A percentile compares a stretch with the other conserved stretches of the same genome.
These are phyloP conservation scores for Sigmodon hispidus DNA, from an alignment of 2,113 vertebrate species.

Conservation along the genomic window DNA sequence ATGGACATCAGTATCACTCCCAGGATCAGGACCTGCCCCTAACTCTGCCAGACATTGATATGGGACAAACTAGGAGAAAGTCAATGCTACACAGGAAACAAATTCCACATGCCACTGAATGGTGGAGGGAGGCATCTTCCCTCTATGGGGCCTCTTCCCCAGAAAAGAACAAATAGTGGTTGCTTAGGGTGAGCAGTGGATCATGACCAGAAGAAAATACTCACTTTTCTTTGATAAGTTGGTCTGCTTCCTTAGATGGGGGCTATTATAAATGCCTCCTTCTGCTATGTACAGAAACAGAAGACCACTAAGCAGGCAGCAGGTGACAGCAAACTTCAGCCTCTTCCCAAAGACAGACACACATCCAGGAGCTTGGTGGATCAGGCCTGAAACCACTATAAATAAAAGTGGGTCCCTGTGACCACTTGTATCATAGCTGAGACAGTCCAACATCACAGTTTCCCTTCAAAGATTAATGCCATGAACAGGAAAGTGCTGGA, in stretches of 20 bases:
- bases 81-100: not conserved
- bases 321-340: not conserved
- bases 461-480: not conserved
- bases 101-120: accelerated
- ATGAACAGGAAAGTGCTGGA: not conserved
- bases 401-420: not conserved
- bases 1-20: accelerated
- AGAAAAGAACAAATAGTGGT: not conserved
- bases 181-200: accelerated
- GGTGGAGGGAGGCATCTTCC: too few species aligned
- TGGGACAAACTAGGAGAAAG: not conserved
- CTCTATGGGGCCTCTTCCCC: accelerated
- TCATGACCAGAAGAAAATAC: accelerated
- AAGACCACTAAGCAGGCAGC: not conserved
- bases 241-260: accelerated
- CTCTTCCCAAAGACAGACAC: not conserved
- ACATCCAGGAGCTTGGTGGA: not conserved
- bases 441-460: not conserved
- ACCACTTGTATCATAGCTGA: too few species aligned
- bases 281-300: not conserved
- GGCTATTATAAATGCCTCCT: accelerated
- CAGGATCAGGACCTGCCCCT: not conserved
- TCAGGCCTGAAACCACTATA: not conserved
- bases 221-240: not conserved
- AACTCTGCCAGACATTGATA: not conserved